phyloP scores from a whole-genome alignment of 1,140 invertebrate species.

The Drosophila murphyi region DNA sequence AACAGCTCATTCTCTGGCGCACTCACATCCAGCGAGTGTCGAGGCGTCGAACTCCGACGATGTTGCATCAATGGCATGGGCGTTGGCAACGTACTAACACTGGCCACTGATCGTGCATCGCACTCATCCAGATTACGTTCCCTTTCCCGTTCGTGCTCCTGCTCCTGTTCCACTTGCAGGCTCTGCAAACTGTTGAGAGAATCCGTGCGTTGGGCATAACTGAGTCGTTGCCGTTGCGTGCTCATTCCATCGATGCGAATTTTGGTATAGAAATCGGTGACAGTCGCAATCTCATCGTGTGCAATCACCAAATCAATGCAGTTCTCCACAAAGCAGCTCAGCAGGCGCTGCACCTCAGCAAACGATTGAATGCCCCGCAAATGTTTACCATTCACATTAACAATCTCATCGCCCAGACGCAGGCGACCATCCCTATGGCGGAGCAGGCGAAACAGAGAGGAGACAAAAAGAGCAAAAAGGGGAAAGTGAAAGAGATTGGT shows the following conservation, averaged over 20 bases:
- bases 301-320: constrained; percentile 87
- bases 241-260: constrained; percentile 77
- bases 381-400: constrained; percentile 93
- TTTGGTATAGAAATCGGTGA: constrained; percentile 83
- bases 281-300: constrained; percentile 85
- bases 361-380: constrained; percentile 90
- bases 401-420: constrained; percentile 92
- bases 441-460: too few relatives aligned
- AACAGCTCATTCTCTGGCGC: constrained; percentile 58
- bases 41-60: constrained; percentile 73
- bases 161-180: constrained; percentile 53
- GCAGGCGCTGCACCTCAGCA: constrained; percentile 85
- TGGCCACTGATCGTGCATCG: constrained; percentile 70
- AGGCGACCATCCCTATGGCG: constrained; percentile 90
- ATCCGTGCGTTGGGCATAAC: constrained; percentile 77
- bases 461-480: too few relatives aligned
- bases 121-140: constrained; percentile 42
- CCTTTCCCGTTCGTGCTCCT: constrained; percentile 26
- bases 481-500: background rate
- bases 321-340: constrained; percentile 84
- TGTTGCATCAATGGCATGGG: constrained; percentile 82
- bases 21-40: constrained; percentile 65
- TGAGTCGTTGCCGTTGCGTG: constrained; percentile 65
- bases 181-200: constrained; percentile 76
- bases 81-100: constrained; percentile 69